Percentiles rank a stretch among this genome's conserved stretches.
Conservation (phyloP, 2,113 vertebrate genomes). For the Oophaga pumilio region DNA sequence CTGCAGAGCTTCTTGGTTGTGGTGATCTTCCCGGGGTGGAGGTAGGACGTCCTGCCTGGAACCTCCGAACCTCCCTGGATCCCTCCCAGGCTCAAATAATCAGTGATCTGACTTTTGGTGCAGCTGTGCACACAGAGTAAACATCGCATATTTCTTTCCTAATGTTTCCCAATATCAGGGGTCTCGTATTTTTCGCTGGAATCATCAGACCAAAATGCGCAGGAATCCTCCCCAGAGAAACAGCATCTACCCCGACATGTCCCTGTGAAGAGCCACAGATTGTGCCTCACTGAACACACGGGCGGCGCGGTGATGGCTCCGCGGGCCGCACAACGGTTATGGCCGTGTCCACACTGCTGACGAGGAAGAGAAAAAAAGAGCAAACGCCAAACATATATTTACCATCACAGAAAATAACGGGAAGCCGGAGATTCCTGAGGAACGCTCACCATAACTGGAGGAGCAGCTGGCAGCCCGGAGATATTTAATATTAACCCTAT, state of each 20-base stretch:
- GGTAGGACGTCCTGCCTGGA: neutral
- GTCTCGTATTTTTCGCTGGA: constrained; percentile 59
- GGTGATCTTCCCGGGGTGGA: neutral
- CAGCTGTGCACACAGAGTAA: constrained; percentile 58
- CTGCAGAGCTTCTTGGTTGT: constrained; percentile 15
- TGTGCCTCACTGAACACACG: neutral
- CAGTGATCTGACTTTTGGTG: constrained; percentile 62
- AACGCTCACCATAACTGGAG: neutral
- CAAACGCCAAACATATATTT: neutral
- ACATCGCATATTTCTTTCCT: neutral
- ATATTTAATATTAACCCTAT: neutral
- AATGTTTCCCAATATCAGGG: constrained; percentile 58
- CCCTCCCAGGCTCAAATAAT: constrained; percentile 60
- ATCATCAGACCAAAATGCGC: constrained; percentile 51
- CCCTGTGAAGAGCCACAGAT: neutral
- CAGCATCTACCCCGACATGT: constrained; percentile 12
- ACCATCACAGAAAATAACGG: constrained; percentile 16
- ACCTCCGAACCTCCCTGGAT: neutral
- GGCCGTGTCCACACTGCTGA: neutral
- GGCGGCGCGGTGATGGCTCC: constrained; percentile 1
- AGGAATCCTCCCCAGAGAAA: constrained; percentile 57
- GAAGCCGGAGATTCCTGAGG: neutral
- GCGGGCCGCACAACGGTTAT: neutral
- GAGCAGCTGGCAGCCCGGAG: neutral
- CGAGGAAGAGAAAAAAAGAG: neutral